Base-by-base conservation (phyloP, 2,888 invertebrate species). In the Drosophila anomelani region DNA sequence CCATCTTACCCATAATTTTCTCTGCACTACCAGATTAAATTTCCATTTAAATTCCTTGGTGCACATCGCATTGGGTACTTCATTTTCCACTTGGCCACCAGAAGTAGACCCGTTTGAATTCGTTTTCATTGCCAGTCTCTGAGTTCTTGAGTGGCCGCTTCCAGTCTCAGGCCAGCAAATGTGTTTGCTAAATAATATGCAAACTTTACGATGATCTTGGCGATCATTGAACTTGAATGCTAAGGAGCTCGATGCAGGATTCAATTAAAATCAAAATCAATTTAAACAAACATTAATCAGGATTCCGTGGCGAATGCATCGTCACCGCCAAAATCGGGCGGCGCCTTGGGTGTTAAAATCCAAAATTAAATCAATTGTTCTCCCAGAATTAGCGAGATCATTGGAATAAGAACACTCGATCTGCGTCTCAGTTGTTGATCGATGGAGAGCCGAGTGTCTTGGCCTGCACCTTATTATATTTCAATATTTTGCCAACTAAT, bases 401-500 rank as follows among this genome's bases (percentile, higher is more conserved):
- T 69, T 73, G 73, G 20, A 62, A 63, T 75, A 75, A 51, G 44
- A 58, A 38, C 73, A 69, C 57, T 80, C 76, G 73, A 81, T 66
- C 51, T 53, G n/a, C 46, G 32, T 36, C 41, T 17, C 55, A 68
- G 60, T 67, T 68, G 66, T 58, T 79, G 76, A 75, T 79, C 72
- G 85, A 85, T 85, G 69, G 51, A 43, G 70, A 61, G 46, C 38
- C 47, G 32, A 85, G 78, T 85, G 80, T 74, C 80, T 75, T 67
- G 56, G 87, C 43, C 75, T 83, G 88, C 85, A 69, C 85, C 66
- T 72, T 7, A 60, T 62, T 60, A 41, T 59, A 49, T 72, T 69
- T 77, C 55, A 75, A 82, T 75, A 84, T 88, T 85, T 77, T 88
- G 88, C 88, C 77, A 78, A 85, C 78, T 85, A 85, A 85, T 77